Evolutionary conservation across 2,888 invertebrate genomes (phyloP).

Genomic region (Nasonovia ribisnigri): DNA sequence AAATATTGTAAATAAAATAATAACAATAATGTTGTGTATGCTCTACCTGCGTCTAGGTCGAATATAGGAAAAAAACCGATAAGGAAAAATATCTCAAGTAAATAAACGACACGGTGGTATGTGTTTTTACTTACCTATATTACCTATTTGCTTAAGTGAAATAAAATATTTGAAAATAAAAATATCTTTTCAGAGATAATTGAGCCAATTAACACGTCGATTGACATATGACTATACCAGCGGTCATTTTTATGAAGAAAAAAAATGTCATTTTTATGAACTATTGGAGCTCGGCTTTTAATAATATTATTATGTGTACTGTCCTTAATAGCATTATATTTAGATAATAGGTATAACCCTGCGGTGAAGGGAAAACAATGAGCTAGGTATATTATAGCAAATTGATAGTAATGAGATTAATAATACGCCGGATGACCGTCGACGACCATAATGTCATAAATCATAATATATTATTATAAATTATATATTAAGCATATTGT

Average conservation of each 20-base stretch:
- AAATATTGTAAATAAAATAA: background rate
- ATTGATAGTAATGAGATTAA: background rate
- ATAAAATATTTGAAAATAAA: background rate
- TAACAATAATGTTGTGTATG: background rate
- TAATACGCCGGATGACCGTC: background rate
- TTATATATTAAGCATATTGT: background rate
- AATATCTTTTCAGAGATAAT: background rate
- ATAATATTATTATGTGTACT: background rate
- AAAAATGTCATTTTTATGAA: background rate
- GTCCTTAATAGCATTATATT: background rate
- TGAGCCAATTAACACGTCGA: background rate
- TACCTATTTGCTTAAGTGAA: too few species aligned
- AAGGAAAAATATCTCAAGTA: background rate
- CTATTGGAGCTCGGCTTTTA: background rate
- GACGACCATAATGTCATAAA: too few species aligned
- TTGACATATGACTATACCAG: too few species aligned
- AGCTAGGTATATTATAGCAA: too few species aligned
- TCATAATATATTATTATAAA: too few species aligned
- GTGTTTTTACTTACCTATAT: background rate
- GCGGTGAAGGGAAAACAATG: background rate
- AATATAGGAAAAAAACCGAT: background rate
- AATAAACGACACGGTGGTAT: background rate
- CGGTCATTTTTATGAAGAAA: background rate
- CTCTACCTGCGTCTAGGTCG: background rate
- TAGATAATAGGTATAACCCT: too few species aligned